Evolutionary conservation across 1,140 invertebrate genomes (phyloP).

Genomic region (Homarus americanus): DNA sequence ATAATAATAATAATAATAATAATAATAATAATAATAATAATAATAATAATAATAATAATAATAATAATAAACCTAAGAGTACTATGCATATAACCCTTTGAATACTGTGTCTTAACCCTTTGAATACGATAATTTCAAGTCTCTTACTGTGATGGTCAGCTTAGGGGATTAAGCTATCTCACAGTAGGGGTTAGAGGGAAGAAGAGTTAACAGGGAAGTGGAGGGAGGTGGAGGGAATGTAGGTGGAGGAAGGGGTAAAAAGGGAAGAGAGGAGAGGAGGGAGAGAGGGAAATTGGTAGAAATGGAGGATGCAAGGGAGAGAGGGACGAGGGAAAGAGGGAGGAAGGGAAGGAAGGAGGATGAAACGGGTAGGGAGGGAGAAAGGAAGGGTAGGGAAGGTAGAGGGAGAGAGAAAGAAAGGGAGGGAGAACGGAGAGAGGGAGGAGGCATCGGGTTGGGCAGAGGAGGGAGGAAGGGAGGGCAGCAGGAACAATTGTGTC

Average conservation of each 20-base stretch:
- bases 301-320: not conserved
- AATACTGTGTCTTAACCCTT: too few species aligned
- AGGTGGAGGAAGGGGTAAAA: not conserved
- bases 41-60: too few species aligned
- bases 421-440: not conserved
- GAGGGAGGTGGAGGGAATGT: too few species aligned
- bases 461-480: not conserved
- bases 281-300: not conserved
- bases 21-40: too few species aligned
- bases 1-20: too few species aligned
- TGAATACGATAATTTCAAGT: too few species aligned
- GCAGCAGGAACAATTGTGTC: constrained; percentile 19
- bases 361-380: not conserved
- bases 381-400: not conserved
- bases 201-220: too few species aligned
- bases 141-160: too few species aligned
- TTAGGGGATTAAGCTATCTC: too few species aligned
- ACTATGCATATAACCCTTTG: too few species aligned
- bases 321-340: not conserved
- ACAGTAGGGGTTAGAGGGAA: too few species aligned
- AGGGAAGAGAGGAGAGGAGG: not conserved
- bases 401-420: constrained; percentile 2
- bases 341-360: not conserved
- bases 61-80: too few species aligned
- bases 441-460: not conserved